Percentiles rank a stretch among this genome's conserved stretches.
Evolutionary conservation across 1,140 invertebrate species (phyloP).

Genomic region (Pseudobourletiella spinata): DNA sequence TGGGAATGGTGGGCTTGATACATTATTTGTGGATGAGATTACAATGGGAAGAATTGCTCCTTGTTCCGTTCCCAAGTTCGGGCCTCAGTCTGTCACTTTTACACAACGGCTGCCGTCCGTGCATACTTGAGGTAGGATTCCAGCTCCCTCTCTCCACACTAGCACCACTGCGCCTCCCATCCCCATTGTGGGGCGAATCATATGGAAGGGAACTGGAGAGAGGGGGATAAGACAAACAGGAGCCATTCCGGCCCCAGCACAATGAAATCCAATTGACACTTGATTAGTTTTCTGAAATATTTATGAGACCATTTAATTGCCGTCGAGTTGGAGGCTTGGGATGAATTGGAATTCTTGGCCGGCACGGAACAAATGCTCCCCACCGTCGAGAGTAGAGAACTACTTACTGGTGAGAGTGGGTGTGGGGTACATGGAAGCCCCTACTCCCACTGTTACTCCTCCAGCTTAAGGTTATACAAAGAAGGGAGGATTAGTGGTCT

Average conservation of each 20-base stretch:
- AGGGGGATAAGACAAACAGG: not conserved
- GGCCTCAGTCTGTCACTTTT: constrained; percentile 3
- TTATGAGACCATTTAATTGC: constrained; percentile 36
- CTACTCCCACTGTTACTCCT: too few species aligned
- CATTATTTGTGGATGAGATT: constrained; percentile 25
- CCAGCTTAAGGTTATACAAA: too few species aligned
- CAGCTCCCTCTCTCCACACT: too few species aligned
- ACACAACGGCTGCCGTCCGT: not conserved
- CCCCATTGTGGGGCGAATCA: not conserved
- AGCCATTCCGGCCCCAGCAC: not conserved
- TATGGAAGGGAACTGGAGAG: not conserved
- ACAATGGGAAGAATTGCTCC: constrained; percentile 15
- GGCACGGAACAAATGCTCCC: too few species aligned
- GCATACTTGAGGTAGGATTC: too few species aligned
- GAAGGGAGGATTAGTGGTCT: too few species aligned
- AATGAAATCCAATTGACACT: constrained; percentile 35
- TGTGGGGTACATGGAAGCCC: too few species aligned
- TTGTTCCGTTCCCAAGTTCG: not conserved
- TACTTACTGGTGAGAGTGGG: too few species aligned
- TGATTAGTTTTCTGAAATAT: constrained; percentile 37
- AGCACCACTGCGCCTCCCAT: not conserved
- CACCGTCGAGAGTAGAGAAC: too few species aligned
- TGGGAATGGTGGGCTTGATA: too few species aligned
- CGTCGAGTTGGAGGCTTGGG: not conserved
- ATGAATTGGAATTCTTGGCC: constrained; percentile 31